Conservation (phyloP, 2,113 vertebrate species). For the Sceloporus undulatus region DNA sequence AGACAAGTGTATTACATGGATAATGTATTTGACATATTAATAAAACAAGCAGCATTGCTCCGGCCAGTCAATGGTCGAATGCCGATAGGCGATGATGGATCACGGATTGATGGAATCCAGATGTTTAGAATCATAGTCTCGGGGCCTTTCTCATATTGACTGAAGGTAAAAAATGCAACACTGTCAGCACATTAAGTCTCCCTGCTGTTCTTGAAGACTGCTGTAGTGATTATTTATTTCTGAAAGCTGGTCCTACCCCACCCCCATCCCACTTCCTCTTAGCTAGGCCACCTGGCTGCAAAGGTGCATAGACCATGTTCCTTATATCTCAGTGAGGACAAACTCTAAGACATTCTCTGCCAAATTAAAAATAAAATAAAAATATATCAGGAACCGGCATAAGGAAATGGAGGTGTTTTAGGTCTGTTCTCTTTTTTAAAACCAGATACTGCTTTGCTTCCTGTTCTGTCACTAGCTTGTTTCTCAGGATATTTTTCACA, state of each 20-base stretch:
- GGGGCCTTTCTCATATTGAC: conserved; percentile 85
- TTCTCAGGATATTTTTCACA: neutral
- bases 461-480: neutral
- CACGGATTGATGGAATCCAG: conserved; percentile 89
- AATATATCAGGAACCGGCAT: neutral
- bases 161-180: conserved; percentile 85
- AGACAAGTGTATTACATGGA: conserved; percentile 89
- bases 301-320: neutral
- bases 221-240: conserved; percentile 69
- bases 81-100: conserved; percentile 89
- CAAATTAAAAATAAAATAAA: conserved; percentile 16
- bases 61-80: conserved; percentile 79
- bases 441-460: neutral
- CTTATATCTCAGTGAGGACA: fast-evolving
- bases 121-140: conserved; percentile 88
- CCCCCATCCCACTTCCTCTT: neutral
- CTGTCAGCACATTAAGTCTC: conserved; percentile 84
- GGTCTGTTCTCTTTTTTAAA: neutral
- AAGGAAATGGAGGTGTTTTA: conserved; percentile 1
- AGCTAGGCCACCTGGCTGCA: conserved; percentile 5
- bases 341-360: neutral
- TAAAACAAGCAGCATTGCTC: conserved; percentile 86
- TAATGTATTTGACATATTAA: conserved; percentile 92
- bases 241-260: conserved; percentile 43
- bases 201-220: conserved; percentile 20